Evolutionary conservation across 1,140 invertebrate species (phyloP).

Genomic region (Cydia fagiglandana): DNA sequence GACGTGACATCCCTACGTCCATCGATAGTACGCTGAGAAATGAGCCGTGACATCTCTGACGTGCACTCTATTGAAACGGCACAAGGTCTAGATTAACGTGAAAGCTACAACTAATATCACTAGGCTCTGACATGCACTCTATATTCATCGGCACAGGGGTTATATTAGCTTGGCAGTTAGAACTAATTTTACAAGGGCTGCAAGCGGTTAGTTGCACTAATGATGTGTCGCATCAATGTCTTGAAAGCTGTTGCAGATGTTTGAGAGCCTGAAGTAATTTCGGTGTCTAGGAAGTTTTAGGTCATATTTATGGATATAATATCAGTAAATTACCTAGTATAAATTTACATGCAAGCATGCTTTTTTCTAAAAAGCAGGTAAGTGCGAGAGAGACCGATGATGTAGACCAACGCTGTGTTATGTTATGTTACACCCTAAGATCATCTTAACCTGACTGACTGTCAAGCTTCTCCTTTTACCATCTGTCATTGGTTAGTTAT

Average conservation of each 20-base stretch:
- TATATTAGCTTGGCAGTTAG: not conserved
- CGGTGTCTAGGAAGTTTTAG: not conserved
- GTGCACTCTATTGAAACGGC: too few relatives aligned
- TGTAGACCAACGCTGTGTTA: too few relatives aligned
- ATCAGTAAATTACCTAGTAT: too few relatives aligned
- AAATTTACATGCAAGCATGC: too few relatives aligned
- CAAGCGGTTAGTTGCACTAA: conserved; percentile 18
- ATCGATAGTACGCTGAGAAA: not conserved
- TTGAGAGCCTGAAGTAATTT: not conserved
- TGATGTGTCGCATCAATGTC: not conserved
- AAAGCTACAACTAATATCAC: not conserved
- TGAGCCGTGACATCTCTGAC: not conserved
- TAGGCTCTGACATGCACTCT: not conserved
- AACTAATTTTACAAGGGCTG: not conserved
- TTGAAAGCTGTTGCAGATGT: conserved; percentile 1
- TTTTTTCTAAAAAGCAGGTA: too few relatives aligned
- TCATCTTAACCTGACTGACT: too few relatives aligned
- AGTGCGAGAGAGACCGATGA: too few relatives aligned
- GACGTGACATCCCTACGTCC: not conserved
- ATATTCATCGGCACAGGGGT: too few relatives aligned
- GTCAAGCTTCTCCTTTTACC: too few relatives aligned
- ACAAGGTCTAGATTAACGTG: too few relatives aligned
- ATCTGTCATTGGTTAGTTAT: too few relatives aligned
- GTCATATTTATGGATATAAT: not conserved
- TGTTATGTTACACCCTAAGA: too few relatives aligned